Evolutionary conservation across 2,888 invertebrate genomes (phyloP).

Genomic region (Labia minor): DNA sequence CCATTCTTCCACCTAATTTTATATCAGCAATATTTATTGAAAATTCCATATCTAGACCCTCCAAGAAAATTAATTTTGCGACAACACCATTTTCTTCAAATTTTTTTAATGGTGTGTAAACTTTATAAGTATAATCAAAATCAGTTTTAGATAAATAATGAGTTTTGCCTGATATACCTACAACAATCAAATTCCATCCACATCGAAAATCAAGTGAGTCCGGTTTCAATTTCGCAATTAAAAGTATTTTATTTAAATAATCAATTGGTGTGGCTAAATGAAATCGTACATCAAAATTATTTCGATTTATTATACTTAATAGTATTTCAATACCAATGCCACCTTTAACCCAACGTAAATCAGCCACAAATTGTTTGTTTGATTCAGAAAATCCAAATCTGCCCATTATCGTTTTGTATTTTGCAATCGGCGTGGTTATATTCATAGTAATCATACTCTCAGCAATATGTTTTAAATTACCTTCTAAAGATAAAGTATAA

Average conservation of each 20-base stretch:
- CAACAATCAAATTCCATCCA: slow-evolving; percentile 61
- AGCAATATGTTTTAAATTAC: slow-evolving; percentile 56
- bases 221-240: slow-evolving; percentile 56
- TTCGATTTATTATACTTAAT: slow-evolving; percentile 43
- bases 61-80: slow-evolving; percentile 52
- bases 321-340: slow-evolving; percentile 58
- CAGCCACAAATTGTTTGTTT: slow-evolving; percentile 59
- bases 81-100: slow-evolving; percentile 68
- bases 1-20: slow-evolving; percentile 24
- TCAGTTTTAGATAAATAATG: slow-evolving; percentile 54
- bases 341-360: slow-evolving; percentile 56
- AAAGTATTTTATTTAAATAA: slow-evolving; percentile 50
- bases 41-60: slow-evolving; percentile 20
- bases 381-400: slow-evolving; percentile 61
- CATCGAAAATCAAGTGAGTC: slow-evolving; percentile 63
- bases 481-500: slow-evolving; percentile 53
- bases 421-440: slow-evolving; percentile 60
- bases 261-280: slow-evolving; percentile 64
- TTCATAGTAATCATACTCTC: slow-evolving; percentile 66
- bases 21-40: slow-evolving; percentile 19
- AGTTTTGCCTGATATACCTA: slow-evolving; percentile 71
- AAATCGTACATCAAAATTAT: slow-evolving; percentile 62
- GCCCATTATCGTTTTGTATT: slow-evolving; percentile 52
- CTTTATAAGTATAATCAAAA: slow-evolving; percentile 65
- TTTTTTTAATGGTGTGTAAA: slow-evolving; percentile 66